Evolutionary conservation across 1,140 invertebrate genomes (phyloP).

Genomic region (Hydropsyche tenuis): DNA sequence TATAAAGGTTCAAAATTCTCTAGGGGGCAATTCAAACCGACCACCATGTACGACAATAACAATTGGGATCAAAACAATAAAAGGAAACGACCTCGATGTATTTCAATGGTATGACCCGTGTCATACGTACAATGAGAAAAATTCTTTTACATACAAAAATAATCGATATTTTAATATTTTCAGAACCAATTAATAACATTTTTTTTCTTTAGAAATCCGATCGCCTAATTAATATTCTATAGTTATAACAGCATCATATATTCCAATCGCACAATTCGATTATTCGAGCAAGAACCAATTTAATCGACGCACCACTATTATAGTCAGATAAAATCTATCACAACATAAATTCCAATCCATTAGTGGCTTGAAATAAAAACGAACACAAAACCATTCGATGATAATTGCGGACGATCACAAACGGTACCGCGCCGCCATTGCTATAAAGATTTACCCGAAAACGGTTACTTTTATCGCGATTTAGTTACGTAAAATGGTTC

Average conservation of each 20-base stretch:
- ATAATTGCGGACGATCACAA: slow-evolving; percentile 1
- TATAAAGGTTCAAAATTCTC: slow-evolving; percentile 4
- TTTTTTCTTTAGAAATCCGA: too few species aligned
- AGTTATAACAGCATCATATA: too few species aligned
- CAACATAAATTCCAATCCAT: slow-evolving; percentile 2
- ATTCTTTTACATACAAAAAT: too few species aligned
- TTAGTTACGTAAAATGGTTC: too few species aligned
- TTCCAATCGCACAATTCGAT: neutral
- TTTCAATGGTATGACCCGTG: neutral
- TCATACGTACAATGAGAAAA: too few species aligned
- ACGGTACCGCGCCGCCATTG: too few species aligned
- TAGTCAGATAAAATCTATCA: slow-evolving; percentile 3
- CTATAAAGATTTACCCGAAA: too few species aligned
- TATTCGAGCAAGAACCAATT: neutral
- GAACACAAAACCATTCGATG: neutral
- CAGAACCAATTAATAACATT: too few species aligned
- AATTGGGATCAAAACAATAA: slow-evolving; percentile 23
- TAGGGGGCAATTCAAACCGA: neutral
- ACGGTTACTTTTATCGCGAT: too few species aligned
- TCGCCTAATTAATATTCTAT: too few species aligned
- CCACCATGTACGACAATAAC: slow-evolving; percentile 14
- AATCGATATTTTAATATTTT: too few species aligned
- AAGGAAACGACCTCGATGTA: slow-evolving; percentile 5
- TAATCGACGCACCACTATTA: neutral
- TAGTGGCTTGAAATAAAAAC: neutral